A percentile compares a stretch with the other conserved stretches of the same genome.
These are phyloP conservation scores for Carcinoscorpius rotundicauda DNA, from an alignment of 1,140 invertebrate species.

Conservation along the genomic window DNA sequence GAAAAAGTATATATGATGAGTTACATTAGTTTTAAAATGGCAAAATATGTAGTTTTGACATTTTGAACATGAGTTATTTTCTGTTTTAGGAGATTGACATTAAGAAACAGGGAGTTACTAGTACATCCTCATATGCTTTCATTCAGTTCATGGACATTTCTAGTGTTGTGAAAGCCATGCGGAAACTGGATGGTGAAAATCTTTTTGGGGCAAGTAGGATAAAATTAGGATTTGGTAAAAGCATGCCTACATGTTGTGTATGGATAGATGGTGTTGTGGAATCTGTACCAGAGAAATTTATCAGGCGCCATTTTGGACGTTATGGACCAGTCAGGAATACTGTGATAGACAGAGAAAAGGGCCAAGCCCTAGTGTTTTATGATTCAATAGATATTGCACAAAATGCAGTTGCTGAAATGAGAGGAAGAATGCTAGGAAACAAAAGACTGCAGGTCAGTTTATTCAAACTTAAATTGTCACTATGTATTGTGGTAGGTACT, in stretches of 20 bases:
- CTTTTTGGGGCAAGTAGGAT: constrained; percentile 57
- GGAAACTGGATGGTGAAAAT: constrained; percentile 85
- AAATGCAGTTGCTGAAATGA: constrained; percentile 79
- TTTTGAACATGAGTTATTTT: no score
- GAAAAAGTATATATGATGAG: no score
- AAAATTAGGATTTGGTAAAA: constrained; percentile 91
- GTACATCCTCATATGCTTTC: constrained; percentile 70
- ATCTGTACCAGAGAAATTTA: constrained; percentile 60
- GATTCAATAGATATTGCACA: constrained; percentile 67
- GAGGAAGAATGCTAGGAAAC: constrained; percentile 63
- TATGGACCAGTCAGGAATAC: constrained; percentile 61
- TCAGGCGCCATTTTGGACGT: constrained; percentile 62
- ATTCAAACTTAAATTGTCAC: no score
- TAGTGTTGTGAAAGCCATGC: constrained; percentile 86
- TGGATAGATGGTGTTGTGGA: constrained; percentile 85
- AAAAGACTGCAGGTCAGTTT: constrained; percentile 47
- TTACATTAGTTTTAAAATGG: no score
- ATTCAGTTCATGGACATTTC: constrained; percentile 92
- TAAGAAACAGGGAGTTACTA: constrained; percentile 61
- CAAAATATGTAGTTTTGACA: no score
- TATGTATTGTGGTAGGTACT: no score
- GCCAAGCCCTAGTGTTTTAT: constrained; percentile 79
- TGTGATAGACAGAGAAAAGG: constrained; percentile 61
- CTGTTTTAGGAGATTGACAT: constrained; percentile 75
- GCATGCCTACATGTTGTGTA: constrained; percentile 85